Conservation (phyloP, 2,888 invertebrate species). For the Vesta saturnalis region DNA sequence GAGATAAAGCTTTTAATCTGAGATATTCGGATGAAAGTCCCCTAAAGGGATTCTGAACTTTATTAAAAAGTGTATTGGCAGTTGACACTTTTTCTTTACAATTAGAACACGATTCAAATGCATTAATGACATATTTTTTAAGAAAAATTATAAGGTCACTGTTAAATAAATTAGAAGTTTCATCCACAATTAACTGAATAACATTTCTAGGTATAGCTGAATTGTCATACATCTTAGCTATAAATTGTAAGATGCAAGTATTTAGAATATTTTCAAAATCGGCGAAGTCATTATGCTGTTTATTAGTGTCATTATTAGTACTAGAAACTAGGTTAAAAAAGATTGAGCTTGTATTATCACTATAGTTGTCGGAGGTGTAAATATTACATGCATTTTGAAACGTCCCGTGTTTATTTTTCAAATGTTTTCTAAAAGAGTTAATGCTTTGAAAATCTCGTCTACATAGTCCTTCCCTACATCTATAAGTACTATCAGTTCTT, state of each 20-base stretch:
- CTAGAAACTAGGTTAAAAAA: neutral
- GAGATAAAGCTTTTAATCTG: neutral
- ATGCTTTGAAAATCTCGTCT: too few species aligned
- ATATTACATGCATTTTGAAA: too few species aligned
- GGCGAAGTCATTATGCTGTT: neutral
- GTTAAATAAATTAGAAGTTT: conserved; percentile 5
- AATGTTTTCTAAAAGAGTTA: too few species aligned
- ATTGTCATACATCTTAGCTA: conserved; percentile 15
- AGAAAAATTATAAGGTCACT: neutral
- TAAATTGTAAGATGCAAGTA: neutral
- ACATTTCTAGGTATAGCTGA: neutral
- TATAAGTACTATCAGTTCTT: too few species aligned
- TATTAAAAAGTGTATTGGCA: neutral
- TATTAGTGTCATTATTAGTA: neutral
- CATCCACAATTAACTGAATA: conserved; percentile 2
- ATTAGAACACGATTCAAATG: neutral
- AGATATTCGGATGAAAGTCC: neutral
- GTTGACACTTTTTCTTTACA: neutral
- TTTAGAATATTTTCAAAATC: neutral
- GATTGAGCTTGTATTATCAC: too few species aligned
- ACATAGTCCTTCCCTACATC: too few species aligned
- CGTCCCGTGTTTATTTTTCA: too few species aligned
- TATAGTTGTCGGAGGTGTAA: too few species aligned
- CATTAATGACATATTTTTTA: neutral
- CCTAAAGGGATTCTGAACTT: neutral